Conservation (phyloP, 1,140 invertebrate species). For the Pachypeltis micranthus region DNA sequence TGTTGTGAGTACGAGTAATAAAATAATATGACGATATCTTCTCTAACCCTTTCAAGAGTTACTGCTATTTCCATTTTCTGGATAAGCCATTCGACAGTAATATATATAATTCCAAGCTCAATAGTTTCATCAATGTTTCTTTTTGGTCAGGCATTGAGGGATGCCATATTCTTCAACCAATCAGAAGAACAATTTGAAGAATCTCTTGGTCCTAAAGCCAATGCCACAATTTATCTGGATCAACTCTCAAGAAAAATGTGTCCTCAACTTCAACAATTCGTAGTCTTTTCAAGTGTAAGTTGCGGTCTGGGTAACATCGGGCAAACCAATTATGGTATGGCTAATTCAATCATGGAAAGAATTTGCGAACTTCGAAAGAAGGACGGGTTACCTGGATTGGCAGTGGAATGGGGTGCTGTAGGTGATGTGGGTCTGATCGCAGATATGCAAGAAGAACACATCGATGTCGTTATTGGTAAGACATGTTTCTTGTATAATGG, state of each 20-base stretch:
- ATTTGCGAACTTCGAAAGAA: slow-evolving; percentile 48
- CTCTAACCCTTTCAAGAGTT: too few species aligned
- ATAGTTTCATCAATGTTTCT: slow-evolving; percentile 33
- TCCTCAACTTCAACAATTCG: slow-evolving; percentile 46
- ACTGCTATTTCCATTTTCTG: too few species aligned
- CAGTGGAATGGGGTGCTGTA: slow-evolving; percentile 58
- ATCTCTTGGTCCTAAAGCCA: slow-evolving; percentile 46
- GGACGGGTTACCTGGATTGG: slow-evolving; percentile 48
- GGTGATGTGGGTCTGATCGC: slow-evolving; percentile 61
- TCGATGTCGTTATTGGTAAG: slow-evolving; percentile 50
- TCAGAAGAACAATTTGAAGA: slow-evolving; percentile 42
- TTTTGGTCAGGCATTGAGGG: slow-evolving; percentile 44
- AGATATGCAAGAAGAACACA: slow-evolving; percentile 67
- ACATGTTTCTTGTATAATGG: too few species aligned
- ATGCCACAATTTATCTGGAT: slow-evolving; percentile 48
- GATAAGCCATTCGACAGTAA: too few species aligned
- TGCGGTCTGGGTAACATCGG: slow-evolving; percentile 81
- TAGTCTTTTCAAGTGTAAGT: slow-evolving; percentile 76
- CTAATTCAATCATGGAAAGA: slow-evolving; percentile 60
- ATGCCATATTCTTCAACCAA: slow-evolving; percentile 50
- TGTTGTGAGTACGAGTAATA: slow-evolving; percentile 39
- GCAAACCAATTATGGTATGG: slow-evolving; percentile 76
- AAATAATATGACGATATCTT: too few species aligned
- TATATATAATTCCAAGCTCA: too few species aligned
- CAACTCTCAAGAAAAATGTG: slow-evolving; percentile 43